A percentile compares a stretch with the other conserved stretches of the same genome.
Conservation (phyloP, 2,797 vertebrate genomes). For the Eurystomus glaucurus region DNA sequence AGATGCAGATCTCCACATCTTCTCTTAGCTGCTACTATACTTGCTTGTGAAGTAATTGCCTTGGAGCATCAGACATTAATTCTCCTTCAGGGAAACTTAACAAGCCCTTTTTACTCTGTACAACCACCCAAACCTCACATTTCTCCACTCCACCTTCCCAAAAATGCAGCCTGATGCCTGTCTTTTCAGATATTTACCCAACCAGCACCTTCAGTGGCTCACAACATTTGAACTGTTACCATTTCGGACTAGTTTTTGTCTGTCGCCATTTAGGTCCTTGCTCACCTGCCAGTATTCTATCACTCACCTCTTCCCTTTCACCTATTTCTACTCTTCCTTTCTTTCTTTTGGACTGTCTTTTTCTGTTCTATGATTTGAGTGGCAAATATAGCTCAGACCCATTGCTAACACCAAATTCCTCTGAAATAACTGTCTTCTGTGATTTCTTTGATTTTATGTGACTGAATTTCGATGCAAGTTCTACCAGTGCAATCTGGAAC, state of each 20-base stretch:
- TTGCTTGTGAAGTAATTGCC: background rate
- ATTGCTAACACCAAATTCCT: background rate
- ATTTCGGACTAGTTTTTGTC: background rate
- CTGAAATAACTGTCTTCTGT: background rate
- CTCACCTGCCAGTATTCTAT: background rate
- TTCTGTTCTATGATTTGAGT: background rate
- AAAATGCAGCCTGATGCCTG: background rate
- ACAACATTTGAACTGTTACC: background rate
- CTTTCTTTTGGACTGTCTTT: background rate
- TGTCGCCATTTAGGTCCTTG: background rate
- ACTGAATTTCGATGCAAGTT: background rate
- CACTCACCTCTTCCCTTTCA: background rate
- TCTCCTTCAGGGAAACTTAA: background rate
- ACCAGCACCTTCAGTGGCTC: background rate
- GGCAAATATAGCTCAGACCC: background rate
- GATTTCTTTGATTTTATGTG: background rate
- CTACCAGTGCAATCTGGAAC: background rate
- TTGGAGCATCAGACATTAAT: background rate
- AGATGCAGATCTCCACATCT: background rate
- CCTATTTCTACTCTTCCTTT: background rate
- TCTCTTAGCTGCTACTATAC: accelerated
- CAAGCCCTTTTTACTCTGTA: background rate
- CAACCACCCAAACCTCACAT: background rate
- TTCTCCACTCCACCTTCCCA: background rate
- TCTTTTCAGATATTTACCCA: background rate